Evolutionary conservation across 2,113 vertebrate species (phyloP).

Genomic region (Neolamprologus brichardi): DNA sequence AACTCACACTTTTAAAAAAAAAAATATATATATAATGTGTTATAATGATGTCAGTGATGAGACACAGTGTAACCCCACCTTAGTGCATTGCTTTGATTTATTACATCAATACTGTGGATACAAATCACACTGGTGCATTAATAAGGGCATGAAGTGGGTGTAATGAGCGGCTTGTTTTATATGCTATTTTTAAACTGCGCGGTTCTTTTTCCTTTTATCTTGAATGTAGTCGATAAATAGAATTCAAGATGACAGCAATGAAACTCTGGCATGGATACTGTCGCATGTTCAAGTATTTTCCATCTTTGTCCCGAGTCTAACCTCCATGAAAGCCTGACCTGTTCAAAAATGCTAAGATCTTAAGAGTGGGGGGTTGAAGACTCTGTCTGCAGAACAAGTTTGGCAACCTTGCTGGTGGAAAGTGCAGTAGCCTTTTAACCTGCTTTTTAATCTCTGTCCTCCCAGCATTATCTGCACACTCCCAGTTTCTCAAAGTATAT

Average conservation of each 20-base stretch:
- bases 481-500: neutral
- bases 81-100: neutral
- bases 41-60: neutral
- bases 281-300: constrained; percentile 20
- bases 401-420: constrained; percentile 35
- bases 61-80: neutral
- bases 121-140: neutral
- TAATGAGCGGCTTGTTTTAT: neutral
- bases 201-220: neutral
- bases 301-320: constrained; percentile 38
- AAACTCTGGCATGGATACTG: neutral
- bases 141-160: neutral
- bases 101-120: neutral
- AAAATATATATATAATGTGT: neutral
- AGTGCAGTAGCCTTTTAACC: constrained; percentile 47
- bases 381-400: constrained; percentile 49
- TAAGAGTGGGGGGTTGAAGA: constrained; percentile 31
- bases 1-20: neutral
- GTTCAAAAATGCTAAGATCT: constrained; percentile 57
- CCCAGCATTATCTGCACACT: constrained; percentile 33
- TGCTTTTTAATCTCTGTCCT: constrained; percentile 56
- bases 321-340: constrained; percentile 48
- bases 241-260: neutral
- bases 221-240: neutral
- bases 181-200: neutral